Percentiles rank a stretch among this genome's conserved stretches.
Conservation (phyloP, 2,888 invertebrate genomes). For the Geotrupes spiniger region DNA sequence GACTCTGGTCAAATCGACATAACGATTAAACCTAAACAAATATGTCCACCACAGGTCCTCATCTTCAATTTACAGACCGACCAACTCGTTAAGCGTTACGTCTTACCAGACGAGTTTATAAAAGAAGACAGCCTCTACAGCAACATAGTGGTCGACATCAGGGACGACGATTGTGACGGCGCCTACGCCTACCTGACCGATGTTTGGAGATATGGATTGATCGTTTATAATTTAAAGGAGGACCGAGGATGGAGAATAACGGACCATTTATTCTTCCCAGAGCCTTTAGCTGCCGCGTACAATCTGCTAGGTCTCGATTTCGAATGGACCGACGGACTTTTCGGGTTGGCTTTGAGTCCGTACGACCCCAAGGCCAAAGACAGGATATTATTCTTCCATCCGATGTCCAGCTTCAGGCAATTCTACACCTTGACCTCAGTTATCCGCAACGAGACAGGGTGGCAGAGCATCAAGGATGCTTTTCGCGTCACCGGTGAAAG, state of each 20-base stretch:
- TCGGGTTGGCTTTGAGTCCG: slow-evolving; percentile 70
- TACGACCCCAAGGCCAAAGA: slow-evolving; percentile 53
- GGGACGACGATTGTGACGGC: slow-evolving; percentile 59
- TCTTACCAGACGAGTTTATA: slow-evolving; percentile 63
- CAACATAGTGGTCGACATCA: slow-evolving; percentile 64
- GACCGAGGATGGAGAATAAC: slow-evolving; percentile 64
- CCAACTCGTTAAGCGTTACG: slow-evolving; percentile 59
- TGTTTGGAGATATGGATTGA: slow-evolving; percentile 67
- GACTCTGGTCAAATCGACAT: slow-evolving; percentile 77
- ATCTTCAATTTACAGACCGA: slow-evolving; percentile 71
- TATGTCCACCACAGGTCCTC: slow-evolving; percentile 72
- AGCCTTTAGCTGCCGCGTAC: slow-evolving; percentile 71
- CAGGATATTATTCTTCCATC: slow-evolving; percentile 71
- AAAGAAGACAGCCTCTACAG: slow-evolving; percentile 66
- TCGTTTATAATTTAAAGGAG: slow-evolving; percentile 53
- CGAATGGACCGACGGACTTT: slow-evolving; percentile 74
- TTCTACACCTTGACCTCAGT: slow-evolving; percentile 69
- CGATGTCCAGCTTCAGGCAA: slow-evolving; percentile 78
- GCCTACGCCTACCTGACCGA: slow-evolving; percentile 68
- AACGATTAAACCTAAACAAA: slow-evolving; percentile 62
- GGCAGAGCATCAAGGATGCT: slow-evolving; percentile 43
- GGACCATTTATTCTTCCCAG: slow-evolving; percentile 69
- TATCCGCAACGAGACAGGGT: slow-evolving; percentile 58
- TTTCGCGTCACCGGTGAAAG: slow-evolving; percentile 48
- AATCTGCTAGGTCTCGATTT: slow-evolving; percentile 68